Evolutionary conservation across 2,113 vertebrate species (phyloP), one percentile per base, ranked within the genome.

Genomic region (Cyprinodon tularosa): DNA sequence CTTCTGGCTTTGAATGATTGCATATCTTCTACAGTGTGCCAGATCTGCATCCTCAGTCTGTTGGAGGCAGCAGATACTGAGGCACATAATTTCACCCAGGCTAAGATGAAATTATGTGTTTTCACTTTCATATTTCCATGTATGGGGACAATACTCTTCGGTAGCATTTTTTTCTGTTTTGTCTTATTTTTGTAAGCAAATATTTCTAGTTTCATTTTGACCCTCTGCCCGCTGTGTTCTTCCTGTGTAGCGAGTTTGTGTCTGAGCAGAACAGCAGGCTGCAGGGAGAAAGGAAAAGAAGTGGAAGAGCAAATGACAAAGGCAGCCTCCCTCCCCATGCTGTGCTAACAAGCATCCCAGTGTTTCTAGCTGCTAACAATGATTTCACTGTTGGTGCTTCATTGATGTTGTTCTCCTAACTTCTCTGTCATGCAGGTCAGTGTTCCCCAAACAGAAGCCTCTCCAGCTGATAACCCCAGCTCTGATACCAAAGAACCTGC

Each of bases 361-460:
- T 75, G 13, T 29, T 4, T 5, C 60, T 72, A 63, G 48, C 22
- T 77, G 76, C 68, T 74, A 78, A 80, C 60, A 5, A 4, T n/a
- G 60, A 47, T 63, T 20, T 80, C 38, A 1, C 3, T 36, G 61
- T 38, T 57, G 13, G 5, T 66, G 48, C 81, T 61, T 90, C 94
- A 81, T 93, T 96, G 94, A 96, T 92, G 74, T 85, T 91, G 94
- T 94, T 93, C 82, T 90, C 94, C 94, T 96, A 93, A 95, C 95
- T 69, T 96, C 95, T 96, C 88, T 95, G 91, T 96, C 94, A 88
- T 89, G 74, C 97, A 99, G 96, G 96, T 90, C 91, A 93, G 82
- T 72, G 88, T 78, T 91, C 90, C 95, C 78, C 92, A 89, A 92
- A 84, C 91, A 66, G 96, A 96, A 93, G 94, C 80, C 12, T 65